Evolutionary conservation across 2,113 vertebrate species (phyloP), one percentile per base, ranked within the genome.

Genomic region (Numenius arquata): DNA sequence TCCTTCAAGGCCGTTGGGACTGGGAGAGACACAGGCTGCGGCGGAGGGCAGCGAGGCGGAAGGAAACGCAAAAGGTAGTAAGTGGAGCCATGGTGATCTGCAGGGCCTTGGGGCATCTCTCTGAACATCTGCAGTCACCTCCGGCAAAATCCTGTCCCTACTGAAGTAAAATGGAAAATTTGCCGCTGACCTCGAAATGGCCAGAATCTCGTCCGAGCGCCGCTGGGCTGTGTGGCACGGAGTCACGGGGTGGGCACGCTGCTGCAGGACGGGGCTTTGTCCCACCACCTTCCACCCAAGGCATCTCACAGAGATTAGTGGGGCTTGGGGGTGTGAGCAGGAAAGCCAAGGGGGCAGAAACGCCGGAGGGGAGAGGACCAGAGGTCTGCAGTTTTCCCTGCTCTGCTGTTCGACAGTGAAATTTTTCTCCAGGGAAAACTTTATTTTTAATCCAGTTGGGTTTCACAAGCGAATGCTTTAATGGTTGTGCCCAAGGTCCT

Each of bases 61-160:
- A 93, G 43, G 77, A 68, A 80, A 50, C 0, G 12, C 22, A 9
- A 53, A 38, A 38, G 65, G 82, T 86, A 81, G 59, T 0, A 45
- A 76, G 26, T 0, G 72, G 8, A 55, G 73, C 58, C 43, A 0
- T 29, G 73, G 58, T 73, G 88, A 92, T 66, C 89, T 52, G 74
- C 78, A 74, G 86, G 94, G 91, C 95, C 93, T 85, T 90, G 89
- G 89, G 89, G 91, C 94, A 85, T 88, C 86, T 75, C 88, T 32
- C 17, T 19, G 36, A 94, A 90, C 93, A 96, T 43, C 95, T 96
- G 95, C 91, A 88, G 91, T 2, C 86, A 92, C 94, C 93, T 88
- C 79, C 23, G 93, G 94, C 94, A 58, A 88, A 88, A 94, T 74
- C 25, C 73, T 45, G 18, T 80, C 89, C 78, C 45, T 5, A 0